Evolutionary conservation across 2,888 invertebrate genomes (phyloP).

Genomic region (Prosapia bicincta): DNA sequence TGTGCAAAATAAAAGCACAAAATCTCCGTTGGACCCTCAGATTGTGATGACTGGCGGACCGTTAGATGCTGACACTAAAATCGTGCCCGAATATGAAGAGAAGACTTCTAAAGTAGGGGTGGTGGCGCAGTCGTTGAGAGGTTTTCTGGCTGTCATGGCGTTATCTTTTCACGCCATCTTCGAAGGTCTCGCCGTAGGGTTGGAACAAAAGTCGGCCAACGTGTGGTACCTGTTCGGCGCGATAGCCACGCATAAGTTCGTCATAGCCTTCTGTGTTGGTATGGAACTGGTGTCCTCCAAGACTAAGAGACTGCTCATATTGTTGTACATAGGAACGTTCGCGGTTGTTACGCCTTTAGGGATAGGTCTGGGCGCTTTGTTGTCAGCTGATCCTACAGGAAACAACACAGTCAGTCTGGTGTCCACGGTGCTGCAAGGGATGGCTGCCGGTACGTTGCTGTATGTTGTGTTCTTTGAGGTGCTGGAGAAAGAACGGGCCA

Average conservation of each 20-base stretch:
- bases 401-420: slow-evolving; percentile 47
- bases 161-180: slow-evolving; percentile 66
- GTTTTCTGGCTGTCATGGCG: slow-evolving; percentile 60
- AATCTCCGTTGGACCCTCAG: slow-evolving; percentile 39
- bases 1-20: slow-evolving; percentile 31
- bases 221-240: slow-evolving; percentile 64
- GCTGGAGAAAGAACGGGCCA: slow-evolving; percentile 64
- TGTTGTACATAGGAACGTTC: slow-evolving; percentile 58
- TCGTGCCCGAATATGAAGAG: slow-evolving; percentile 23
- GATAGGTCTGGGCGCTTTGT: slow-evolving; percentile 58
- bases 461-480: slow-evolving; percentile 82
- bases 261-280: slow-evolving; percentile 64
- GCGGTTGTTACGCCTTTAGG: slow-evolving; percentile 67
- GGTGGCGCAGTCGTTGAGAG: slow-evolving; percentile 46
- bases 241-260: slow-evolving; percentile 64
- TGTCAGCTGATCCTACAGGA: slow-evolving; percentile 47
- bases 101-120: slow-evolving; percentile 29
- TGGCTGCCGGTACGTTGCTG: slow-evolving; percentile 74
- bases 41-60: slow-evolving; percentile 35
- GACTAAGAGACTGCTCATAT: slow-evolving; percentile 49
- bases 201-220: slow-evolving; percentile 59
- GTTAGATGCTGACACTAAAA: slow-evolving; percentile 22
- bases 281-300: slow-evolving; percentile 58
- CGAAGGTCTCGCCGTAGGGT: slow-evolving; percentile 74
- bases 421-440: slow-evolving; percentile 60